phyloP scores from a whole-genome alignment of 53 echinoderm and acorn worm species.

The Holothuria scabra region DNA sequence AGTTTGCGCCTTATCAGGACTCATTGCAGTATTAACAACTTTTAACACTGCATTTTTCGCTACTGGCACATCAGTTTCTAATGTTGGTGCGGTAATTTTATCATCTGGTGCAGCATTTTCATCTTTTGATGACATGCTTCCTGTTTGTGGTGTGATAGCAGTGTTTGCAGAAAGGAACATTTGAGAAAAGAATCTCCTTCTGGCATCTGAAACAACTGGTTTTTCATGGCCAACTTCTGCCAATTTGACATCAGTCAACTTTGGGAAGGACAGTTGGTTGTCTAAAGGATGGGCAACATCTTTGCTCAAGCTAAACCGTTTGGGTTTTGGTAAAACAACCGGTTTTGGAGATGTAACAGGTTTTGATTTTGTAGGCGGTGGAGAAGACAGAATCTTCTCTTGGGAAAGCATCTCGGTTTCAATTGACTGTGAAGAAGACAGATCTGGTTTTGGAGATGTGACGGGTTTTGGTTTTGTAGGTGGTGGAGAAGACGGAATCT shows the following conservation, averaged over 20 bases:
- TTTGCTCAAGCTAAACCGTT: background rate
- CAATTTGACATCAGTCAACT: conserved; percentile 4
- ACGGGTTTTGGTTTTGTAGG: conserved; percentile 12
- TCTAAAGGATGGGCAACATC: background rate
- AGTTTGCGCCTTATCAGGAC: too few relatives aligned
- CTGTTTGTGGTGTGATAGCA: background rate
- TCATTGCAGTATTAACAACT: too few relatives aligned
- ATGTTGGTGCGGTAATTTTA: too few relatives aligned
- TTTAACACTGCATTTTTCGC: too few relatives aligned
- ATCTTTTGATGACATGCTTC: too few relatives aligned
- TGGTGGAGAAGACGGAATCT: conserved; percentile 3
- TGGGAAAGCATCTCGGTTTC: background rate
- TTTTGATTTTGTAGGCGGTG: conserved; percentile 5
- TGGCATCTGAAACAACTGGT: background rate
- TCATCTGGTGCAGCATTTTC: too few relatives aligned
- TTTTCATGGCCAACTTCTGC: too few relatives aligned
- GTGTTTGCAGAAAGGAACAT: background rate
- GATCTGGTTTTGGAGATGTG: conserved; percentile 11
- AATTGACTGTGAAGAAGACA: too few relatives aligned
- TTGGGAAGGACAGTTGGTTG: background rate
- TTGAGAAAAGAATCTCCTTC: background rate
- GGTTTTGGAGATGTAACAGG: conserved; percentile 24
- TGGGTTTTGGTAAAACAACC: conserved; percentile 1
- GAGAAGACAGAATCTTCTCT: background rate
- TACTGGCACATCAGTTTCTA: too few relatives aligned